Evolutionary conservation across 2,888 invertebrate genomes (phyloP), one percentile per base, ranked within the genome.

Genomic region (Drosophila ustulata): DNA sequence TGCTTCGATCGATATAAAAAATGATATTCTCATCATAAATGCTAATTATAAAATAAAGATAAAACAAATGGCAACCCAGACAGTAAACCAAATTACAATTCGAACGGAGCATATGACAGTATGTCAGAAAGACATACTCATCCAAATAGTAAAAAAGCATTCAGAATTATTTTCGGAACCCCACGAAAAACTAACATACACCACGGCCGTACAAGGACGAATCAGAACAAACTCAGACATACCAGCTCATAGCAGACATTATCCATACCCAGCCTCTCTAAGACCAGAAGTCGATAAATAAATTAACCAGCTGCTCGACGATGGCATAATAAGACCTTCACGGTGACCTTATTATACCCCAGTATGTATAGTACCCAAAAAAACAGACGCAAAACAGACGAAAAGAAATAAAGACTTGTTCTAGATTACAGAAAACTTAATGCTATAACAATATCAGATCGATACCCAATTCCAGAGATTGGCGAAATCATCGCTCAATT

Each of bases 281-380:
- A 49, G 9, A 25, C 1, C 13, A 9, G 50, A 58, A 25, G 34
- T 51, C 1, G 34, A 59, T 5, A 59, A 45, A 3, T 11, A 61
- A 4, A n/a, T 45, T 1, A 4, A 59, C 0, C 4, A 41, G 5
- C 2, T 50, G 41, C 23, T 58, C 5, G 1, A 4, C n/a, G 32
- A 50, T 7, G 58, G 41, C 25, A 50, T 43, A 9, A 50, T 50
- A 28, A 49, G 39, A 58, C 30, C 49, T 41, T 58, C 43, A 43
- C 41, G 41, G 32, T 58, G 50, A 28, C 30, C 58, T 0, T 50
- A 43, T 7, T 41, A 58, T 1, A 9, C 49, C 4, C 58, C 41
- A 1, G 30, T 58, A 1, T 49, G 30, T 39, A n/a, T 58, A n/a
- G 32, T 58, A 2, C 28, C 41, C 18, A 18, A 1, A 18, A 18